Evolutionary conservation across 1,140 invertebrate species (phyloP).

Genomic region (Caligus rogercresseyi): DNA sequence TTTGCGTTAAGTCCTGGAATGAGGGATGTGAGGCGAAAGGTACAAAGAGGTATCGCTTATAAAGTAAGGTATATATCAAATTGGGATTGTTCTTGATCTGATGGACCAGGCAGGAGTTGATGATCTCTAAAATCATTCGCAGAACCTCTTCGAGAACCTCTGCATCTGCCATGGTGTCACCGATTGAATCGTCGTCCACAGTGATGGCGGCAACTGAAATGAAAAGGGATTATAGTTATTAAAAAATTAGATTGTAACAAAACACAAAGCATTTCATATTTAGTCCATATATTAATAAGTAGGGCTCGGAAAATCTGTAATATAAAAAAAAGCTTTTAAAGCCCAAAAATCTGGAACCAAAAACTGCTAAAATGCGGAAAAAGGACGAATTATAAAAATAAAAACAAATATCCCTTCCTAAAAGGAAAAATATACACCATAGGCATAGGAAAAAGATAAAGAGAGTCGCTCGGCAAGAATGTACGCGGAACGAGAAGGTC

Average conservation of each 20-base stretch:
- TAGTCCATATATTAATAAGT: no score
- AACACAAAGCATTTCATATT: neutral
- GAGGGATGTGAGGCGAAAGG: constrained; percentile 64
- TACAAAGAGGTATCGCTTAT: constrained; percentile 78
- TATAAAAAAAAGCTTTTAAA: no score
- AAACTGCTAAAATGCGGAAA: no score
- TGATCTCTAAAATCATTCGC: constrained; percentile 83
- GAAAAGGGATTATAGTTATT: constrained; percentile 18
- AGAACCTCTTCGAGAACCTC: constrained; percentile 91
- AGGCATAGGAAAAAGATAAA: no score
- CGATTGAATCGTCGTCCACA: constrained; percentile 26
- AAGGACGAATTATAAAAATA: neutral
- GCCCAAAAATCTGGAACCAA: no score
- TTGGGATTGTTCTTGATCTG: constrained; percentile 80
- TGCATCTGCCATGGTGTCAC: constrained; percentile 54
- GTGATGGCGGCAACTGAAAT: constrained; percentile 4
- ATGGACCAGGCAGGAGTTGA: constrained; percentile 76
- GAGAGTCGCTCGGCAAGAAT: no score
- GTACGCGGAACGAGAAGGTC: no score
- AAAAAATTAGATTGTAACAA: no score
- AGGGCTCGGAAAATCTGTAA: no score
- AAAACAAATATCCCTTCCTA: neutral
- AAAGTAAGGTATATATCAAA: constrained; percentile 84
- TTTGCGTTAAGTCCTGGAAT: constrained; percentile 88
- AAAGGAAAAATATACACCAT: neutral